Evolutionary conservation across 2,888 invertebrate genomes (phyloP).

Genomic region (Dichetophora obliterata): DNA sequence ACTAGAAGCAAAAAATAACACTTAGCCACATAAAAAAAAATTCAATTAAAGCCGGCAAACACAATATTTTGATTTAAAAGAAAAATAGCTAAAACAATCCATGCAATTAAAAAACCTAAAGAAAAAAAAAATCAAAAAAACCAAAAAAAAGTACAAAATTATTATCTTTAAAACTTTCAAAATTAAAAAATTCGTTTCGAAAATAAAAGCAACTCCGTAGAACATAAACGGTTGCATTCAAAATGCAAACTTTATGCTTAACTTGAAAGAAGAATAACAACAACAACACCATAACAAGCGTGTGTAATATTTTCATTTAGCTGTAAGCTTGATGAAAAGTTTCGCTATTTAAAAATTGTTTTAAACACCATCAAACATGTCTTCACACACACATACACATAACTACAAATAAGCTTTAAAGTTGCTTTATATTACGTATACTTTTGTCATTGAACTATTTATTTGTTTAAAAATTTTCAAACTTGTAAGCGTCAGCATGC

Average conservation of each 20-base stretch:
- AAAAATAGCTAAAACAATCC: not conserved
- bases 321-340: no score
- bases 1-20: not conserved
- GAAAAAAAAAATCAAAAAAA: not conserved
- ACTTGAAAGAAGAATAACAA: not conserved
- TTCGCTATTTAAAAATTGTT: no score
- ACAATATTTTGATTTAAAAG: not conserved
- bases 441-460: no score
- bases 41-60: not conserved
- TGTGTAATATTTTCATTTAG: no score
- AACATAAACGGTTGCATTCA: not conserved
- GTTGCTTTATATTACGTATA: no score
- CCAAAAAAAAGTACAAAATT: conserved; percentile 24
- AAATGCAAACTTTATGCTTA: not conserved
- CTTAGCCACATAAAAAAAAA: not conserved
- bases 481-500: no score
- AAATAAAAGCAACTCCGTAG: not conserved
- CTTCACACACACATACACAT: no score
- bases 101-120: not conserved
- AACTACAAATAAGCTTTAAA: no score
- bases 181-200: no score
- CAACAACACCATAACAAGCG: not conserved
- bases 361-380: no score
- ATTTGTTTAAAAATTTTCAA: no score
- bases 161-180: not conserved